Base-by-base conservation (phyloP, 2,888 invertebrate genomes). In the Nymphalis urticae region DNA sequence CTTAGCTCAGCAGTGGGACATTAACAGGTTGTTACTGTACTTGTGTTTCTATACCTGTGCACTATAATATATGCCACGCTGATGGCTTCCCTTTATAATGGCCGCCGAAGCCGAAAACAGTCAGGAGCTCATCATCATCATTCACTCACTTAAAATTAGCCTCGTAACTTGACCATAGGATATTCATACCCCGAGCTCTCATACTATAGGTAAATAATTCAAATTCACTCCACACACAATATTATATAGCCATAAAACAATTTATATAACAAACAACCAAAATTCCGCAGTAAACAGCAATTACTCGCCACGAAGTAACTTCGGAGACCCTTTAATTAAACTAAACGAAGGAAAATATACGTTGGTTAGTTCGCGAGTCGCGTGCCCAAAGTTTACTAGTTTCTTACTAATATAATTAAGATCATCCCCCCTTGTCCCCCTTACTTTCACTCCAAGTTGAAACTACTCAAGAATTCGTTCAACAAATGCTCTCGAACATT, bases 361-460 rank as follows among this genome's bases (percentile, higher is more conserved):
- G 54, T 13, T 59, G 56, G 69, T 62, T 61, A 70, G 70, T 64
- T 64, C 68, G 59, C 72, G 70, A 68, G 62, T 70, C 67, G 72
- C 72, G 72, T 64, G 64, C 68, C 64, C 54, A 1, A 69, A 73
- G 64, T 72, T 71, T 50, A 50, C 48, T 64, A 67, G 72, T 72
- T 66, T 66, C 70, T 73, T 70, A 67, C 73, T 74, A 75, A 75
- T 75, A 73, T 74, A 73, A 74, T 75, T 75, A 75, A 74, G 74
- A 73, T 72, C 73, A 74, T 69, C 72, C 70, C 72, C 73, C 50
- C 24, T 48, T 4, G 13, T 21, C 63, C 67, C 56, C 71, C 54
- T 50, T n/a, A 42, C 27, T 48, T 61, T 36, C 62, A 36, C 63
- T 64, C 51, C 58, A 16, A 42, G 27, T 53, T 60, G 65, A 60